Evolutionary conservation across 2,113 vertebrate genomes (phyloP).

Genomic region (Lamprologus callipterus): DNA sequence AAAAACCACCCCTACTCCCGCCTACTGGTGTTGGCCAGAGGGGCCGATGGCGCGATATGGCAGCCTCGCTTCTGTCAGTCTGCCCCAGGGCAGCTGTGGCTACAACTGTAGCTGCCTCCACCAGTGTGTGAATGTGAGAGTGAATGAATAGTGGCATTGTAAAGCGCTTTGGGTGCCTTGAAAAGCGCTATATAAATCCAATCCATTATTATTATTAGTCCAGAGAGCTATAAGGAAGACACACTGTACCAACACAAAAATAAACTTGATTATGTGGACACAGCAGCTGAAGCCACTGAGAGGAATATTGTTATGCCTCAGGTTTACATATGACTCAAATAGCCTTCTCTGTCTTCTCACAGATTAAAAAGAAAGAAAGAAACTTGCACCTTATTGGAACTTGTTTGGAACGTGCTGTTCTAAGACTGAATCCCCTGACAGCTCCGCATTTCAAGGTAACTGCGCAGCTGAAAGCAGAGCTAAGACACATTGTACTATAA

Average conservation of each 20-base stretch:
- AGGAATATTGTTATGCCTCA: neutral
- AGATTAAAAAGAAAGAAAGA: neutral
- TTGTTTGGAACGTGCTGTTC: neutral
- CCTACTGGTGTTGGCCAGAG: too few relatives aligned
- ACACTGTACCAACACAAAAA: neutral
- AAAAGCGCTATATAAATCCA: rapidly evolving
- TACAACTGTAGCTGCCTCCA: rapidly evolving
- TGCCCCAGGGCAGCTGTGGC: too few relatives aligned
- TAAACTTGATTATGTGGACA: neutral
- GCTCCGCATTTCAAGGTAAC: neutral
- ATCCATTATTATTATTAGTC: neutral
- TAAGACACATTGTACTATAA: neutral
- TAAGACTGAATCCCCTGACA: neutral
- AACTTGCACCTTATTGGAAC: neutral
- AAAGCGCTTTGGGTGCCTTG: rapidly evolving
- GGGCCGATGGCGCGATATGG: too few relatives aligned
- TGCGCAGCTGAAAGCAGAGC: conserved; percentile 17
- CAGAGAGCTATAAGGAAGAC: neutral
- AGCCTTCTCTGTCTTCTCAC: neutral
- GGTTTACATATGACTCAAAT: neutral
- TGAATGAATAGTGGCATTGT: rapidly evolving
- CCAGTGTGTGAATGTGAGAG: too few relatives aligned
- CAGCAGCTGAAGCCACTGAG: neutral
- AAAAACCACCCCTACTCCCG: too few relatives aligned
- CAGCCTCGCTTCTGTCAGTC: too few relatives aligned